Conservation (phyloP, 2,797 vertebrate species). For the Hydrocynus forskahlii region DNA sequence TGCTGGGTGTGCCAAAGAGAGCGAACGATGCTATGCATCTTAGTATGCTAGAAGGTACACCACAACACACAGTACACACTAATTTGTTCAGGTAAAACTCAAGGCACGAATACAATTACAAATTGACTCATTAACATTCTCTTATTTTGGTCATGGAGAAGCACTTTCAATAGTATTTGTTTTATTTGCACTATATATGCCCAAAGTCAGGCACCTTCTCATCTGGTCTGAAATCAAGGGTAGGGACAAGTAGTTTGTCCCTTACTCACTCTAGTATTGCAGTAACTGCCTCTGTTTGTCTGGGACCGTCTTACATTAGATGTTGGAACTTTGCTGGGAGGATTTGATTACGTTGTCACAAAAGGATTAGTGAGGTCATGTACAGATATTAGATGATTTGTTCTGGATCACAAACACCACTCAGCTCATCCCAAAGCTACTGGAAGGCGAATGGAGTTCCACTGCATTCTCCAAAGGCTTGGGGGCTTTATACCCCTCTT, state of each 20-base stretch:
- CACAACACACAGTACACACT: background rate
- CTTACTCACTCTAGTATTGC: background rate
- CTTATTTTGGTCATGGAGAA: background rate
- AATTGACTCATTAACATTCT: background rate
- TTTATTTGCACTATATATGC: background rate
- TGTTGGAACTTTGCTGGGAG: background rate
- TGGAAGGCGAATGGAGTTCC: no score
- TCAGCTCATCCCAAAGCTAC: no score
- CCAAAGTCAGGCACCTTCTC: background rate
- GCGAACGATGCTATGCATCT: constrained; percentile 98
- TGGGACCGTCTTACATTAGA: background rate
- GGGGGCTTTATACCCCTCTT: no score
- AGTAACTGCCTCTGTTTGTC: background rate
- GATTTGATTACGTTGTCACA: background rate
- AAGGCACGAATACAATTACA: background rate
- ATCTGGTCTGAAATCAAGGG: background rate
- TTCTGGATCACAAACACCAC: background rate
- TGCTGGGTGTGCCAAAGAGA: constrained; percentile 96
- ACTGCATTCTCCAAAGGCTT: background rate
- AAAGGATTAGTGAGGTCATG: background rate
- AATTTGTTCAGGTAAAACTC: background rate
- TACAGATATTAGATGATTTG: background rate
- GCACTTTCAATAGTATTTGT: background rate
- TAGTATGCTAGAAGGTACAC: constrained; percentile 95
- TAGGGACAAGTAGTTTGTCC: no score